Percentiles rank a stretch among this genome's conserved stretches.
These are phyloP conservation scores for Eupithecia tripunctaria DNA, from an alignment of 2,888 invertebrate species.

Conservation along the genomic window DNA sequence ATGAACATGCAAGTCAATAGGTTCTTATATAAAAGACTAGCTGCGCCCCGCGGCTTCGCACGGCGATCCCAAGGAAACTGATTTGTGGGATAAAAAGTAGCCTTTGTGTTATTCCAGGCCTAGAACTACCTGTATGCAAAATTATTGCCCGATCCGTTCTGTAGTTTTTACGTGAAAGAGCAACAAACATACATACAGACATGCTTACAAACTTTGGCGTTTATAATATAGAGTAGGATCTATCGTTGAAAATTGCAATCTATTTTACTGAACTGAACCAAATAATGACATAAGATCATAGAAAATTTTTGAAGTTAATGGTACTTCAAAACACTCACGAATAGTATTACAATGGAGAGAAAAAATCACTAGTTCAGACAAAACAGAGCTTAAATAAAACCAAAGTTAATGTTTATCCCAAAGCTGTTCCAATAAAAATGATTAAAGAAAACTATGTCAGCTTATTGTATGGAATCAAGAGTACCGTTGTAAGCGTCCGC, in stretches of 20 bases:
- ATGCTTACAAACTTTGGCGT: no score
- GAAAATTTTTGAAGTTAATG: neutral
- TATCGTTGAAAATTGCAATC: neutral
- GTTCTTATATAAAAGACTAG: no score
- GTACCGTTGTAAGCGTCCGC: slow-evolving; percentile 46
- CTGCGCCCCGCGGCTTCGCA: no score
- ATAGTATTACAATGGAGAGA: neutral
- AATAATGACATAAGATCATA: neutral
- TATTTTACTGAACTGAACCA: neutral
- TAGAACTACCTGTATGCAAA: no score
- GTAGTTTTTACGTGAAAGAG: no score
- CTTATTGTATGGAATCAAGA: slow-evolving; percentile 47
- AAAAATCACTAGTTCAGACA: neutral
- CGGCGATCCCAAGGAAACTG: no score
- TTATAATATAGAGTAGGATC: neutral
- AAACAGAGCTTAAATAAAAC: neutral
- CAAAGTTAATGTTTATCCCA: neutral
- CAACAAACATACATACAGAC: no score
- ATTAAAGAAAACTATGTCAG: slow-evolving; percentile 41
- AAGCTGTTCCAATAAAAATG: slow-evolving; percentile 26
- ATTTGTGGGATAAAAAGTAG: no score
- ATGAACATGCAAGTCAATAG: neutral
- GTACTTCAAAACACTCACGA: no score
- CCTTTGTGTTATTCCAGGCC: no score
- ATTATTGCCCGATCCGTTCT: no score